Evolutionary conservation across 2,888 invertebrate species (phyloP).

Genomic region (Melipona beecheii): DNA sequence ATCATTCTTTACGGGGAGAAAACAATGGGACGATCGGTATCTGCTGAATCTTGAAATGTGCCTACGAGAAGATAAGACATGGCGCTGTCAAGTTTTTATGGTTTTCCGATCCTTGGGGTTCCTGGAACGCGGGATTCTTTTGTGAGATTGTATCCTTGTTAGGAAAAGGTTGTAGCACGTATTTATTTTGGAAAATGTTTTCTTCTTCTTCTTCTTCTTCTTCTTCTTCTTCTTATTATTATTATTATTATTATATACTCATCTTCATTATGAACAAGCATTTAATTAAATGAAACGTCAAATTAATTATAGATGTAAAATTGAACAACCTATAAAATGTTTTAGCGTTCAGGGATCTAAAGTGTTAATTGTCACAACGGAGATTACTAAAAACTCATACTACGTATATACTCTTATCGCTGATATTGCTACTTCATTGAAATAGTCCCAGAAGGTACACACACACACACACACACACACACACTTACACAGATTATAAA

Average conservation of each 20-base stretch:
- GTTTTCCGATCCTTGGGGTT: background rate
- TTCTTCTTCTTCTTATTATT: too few species aligned
- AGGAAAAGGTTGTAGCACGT: background rate
- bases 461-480: too few species aligned
- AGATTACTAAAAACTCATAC: background rate
- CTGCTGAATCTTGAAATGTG: background rate
- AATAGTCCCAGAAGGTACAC: too few species aligned
- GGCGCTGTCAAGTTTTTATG: background rate
- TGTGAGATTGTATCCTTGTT: background rate
- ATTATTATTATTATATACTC: background rate
- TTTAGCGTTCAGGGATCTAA: background rate
- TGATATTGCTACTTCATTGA: too few species aligned
- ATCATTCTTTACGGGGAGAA: background rate
- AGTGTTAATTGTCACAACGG: background rate
- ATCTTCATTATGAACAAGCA: background rate
- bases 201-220: too few species aligned
- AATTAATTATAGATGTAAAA: background rate
- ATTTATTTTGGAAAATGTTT: background rate
- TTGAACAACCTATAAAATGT: background rate
- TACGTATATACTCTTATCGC: background rate
- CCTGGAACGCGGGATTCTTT: background rate
- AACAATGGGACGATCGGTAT: constrained; percentile 5
- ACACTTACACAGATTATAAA: background rate
- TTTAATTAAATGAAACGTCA: too few species aligned
- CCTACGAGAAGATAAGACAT: background rate